phyloP scores from a whole-genome alignment of 2,888 invertebrate genomes.

The Idaea dimidiata region DNA sequence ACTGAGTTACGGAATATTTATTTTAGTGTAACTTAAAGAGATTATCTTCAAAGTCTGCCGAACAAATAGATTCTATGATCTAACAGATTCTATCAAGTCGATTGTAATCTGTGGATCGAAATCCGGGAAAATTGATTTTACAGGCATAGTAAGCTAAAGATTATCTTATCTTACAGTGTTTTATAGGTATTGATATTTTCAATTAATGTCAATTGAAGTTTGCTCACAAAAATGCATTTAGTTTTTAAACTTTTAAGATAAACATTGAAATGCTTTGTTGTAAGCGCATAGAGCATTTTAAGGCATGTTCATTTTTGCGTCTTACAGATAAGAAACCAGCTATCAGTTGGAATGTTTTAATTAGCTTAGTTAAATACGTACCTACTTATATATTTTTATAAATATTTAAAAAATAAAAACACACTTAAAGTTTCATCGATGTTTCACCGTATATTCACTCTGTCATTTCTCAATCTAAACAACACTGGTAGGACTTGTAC shows the following conservation, averaged over 20 bases:
- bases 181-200: background rate
- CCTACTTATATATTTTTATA: too few relatives aligned
- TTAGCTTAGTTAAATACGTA: background rate
- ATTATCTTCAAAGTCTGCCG: background rate
- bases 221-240: background rate
- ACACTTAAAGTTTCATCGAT: too few relatives aligned
- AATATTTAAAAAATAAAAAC: too few relatives aligned
- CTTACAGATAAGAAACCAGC: background rate
- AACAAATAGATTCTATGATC: background rate
- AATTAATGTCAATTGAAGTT: background rate
- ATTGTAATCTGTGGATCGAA: constrained; percentile 1
- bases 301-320: background rate
- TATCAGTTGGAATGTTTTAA: background rate
- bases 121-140: background rate
- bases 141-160: background rate
- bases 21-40: background rate
- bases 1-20: background rate
- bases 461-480: too few relatives aligned
- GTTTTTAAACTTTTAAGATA: background rate
- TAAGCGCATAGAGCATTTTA: too few relatives aligned
- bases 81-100: background rate
- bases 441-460: too few relatives aligned
- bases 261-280: too few relatives aligned
- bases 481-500: too few relatives aligned
- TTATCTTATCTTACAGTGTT: background rate